Evolutionary conservation across 2,888 invertebrate genomes (phyloP).

Genomic region (Heteropelma amictum): DNA sequence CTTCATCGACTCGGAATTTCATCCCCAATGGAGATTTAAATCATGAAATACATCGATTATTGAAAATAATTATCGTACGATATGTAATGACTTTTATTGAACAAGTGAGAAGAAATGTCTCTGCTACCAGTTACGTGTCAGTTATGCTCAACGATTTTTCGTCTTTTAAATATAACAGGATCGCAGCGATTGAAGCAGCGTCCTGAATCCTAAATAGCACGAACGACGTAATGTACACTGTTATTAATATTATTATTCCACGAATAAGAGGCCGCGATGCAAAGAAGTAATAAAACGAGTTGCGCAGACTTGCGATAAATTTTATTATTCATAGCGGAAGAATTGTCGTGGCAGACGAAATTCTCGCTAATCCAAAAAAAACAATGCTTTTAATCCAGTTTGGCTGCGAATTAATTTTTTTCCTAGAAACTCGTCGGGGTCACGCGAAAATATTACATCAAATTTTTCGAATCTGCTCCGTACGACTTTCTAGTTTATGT

Average conservation of each 20-base stretch:
- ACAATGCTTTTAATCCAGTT: conserved; percentile 38
- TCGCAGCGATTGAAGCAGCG: too few relatives aligned
- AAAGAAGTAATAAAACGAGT: conserved; percentile 22
- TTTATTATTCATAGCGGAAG: conserved; percentile 45
- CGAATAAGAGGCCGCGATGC: conserved; percentile 38
- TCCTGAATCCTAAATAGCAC: too few relatives aligned
- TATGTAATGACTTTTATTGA: too few relatives aligned
- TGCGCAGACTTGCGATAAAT: conserved; percentile 30
- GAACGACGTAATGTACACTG: background rate
- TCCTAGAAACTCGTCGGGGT: conserved; percentile 32
- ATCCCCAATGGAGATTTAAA: too few relatives aligned
- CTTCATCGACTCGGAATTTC: too few relatives aligned
- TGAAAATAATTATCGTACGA: too few relatives aligned
- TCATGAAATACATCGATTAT: too few relatives aligned
- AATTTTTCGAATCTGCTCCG: conserved; percentile 16
- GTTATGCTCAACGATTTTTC: too few relatives aligned
- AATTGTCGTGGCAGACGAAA: background rate
- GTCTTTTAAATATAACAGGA: too few relatives aligned
- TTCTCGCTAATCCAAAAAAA: conserved; percentile 9
- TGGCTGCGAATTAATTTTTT: background rate
- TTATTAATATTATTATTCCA: conserved; percentile 33
- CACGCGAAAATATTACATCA: background rate
- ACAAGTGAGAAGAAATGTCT: too few relatives aligned
- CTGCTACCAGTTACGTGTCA: too few relatives aligned
- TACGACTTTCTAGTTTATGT: conserved; percentile 9